Base-by-base conservation (phyloP, 2,797 vertebrate species). In the Urosaurus nigricauda region DNA sequence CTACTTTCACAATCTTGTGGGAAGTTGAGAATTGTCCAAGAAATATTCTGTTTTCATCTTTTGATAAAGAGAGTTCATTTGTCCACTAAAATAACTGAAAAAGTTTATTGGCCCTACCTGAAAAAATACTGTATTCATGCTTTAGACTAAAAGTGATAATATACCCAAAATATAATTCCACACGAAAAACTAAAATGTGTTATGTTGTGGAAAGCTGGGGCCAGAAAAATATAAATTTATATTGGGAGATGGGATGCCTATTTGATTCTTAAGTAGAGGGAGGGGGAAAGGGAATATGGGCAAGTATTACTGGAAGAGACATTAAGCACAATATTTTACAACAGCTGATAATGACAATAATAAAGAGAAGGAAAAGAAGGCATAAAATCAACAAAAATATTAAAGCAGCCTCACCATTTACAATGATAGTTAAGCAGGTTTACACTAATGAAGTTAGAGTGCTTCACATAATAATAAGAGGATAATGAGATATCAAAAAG, bases 401-500 rank as follows among this genome's bases (percentile, higher is more conserved):
- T 91, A 92, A 94, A 91, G n/a, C 79, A 84, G 83, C 83, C 65
- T 26, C 60, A 91, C 82, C 73, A 88, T 87, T 88, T 82, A 80
- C 86, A 5, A 90, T 87, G 40, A 90, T 6, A 89, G 85, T 91
- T 93, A 85, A 56, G 71, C 6, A 16, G 4, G 35, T 85, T 89
- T 88, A 58, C 68, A 63, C 40, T 91, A 88, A 91, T 93, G 86
- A 92, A 91, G 78, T 32, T 29, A 0, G 88, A 92, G 84, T 75
- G 74, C 90, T 92, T 86, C 85, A 87, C 85, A 93, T 91, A n/a
- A 0, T 89, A 91, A 90, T 95, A 92, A 93, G 91, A 86, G 81
- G 83, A 93, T 94, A 92, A 95, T 88, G 78, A 93, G 26, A 32
- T 26, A 85, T 83, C 91, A 14, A 85, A 93, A 92, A 93, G 40